Evolutionary conservation across 2,888 invertebrate species (phyloP), one percentile per base, ranked within the genome.

Genomic region (Baronia brevicornis): DNA sequence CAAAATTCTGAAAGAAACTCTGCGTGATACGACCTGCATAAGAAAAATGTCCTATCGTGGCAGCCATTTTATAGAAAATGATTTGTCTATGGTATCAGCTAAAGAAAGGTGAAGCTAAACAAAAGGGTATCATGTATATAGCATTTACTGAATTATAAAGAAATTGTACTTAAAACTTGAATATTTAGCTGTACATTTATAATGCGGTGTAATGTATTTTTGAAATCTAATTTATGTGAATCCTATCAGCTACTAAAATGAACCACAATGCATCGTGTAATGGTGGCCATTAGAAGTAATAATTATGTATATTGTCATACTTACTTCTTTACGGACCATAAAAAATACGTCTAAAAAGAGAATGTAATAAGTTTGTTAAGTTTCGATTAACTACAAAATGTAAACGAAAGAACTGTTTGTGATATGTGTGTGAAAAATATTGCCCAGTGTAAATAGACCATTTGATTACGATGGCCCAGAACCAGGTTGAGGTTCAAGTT

Each of bases 51-150:
- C 48, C 56, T 63, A 51, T 69, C 68, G 71, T 72, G 75, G 77
- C 75, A 68, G 75, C 82, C 82, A 82, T 82, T 77, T 82, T 80
- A 74, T 74, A 79, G 77, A 80, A 51, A 57, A 43, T 21, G 43
- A 34, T 44, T 74, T 73, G 70, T 84, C 71, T 82, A 77, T 84
- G 80, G 64, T 60, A 41, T 42, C 54, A 67, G 57, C 70, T 60
- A 79, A 84, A 80, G 84, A 82, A 84, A 80, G 84, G 82, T 69
- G 84, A 84, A 84, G 84, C 84, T 84, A 84, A 84, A 84, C 84
- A 84, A 84, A 82, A 82, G 84, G 74, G 52, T 79, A 77, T 68
- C 71, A 79, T 84, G 79, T 79, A 73, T 71, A 70, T 74, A 78
- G 68, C 69, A 62, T 79, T 79, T 77, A 69, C 60, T 69, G 62